Conservation (phyloP, 1,140 invertebrate species). For the Diorhabda elongata region DNA sequence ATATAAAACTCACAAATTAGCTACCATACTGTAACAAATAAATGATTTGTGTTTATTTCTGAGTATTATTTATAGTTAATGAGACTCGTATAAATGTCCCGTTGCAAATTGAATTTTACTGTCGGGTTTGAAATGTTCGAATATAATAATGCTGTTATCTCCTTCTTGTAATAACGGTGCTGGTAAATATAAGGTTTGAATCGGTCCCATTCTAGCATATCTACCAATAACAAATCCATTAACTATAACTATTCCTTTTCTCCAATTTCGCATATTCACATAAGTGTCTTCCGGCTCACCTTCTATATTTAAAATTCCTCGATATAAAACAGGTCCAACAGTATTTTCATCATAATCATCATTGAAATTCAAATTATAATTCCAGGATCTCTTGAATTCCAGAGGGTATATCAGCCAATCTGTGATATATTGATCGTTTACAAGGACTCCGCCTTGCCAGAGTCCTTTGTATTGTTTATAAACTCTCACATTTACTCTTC, state of each 20-base stretch:
- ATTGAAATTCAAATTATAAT: constrained; percentile 32
- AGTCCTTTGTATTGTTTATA: constrained; percentile 51
- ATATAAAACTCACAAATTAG: no score
- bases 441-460: constrained; percentile 44
- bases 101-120: constrained; percentile 25
- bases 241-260: constrained; percentile 58
- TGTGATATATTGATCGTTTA: constrained; percentile 46
- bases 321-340: constrained; percentile 41
- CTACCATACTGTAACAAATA: no score
- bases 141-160: constrained; percentile 48
- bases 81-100: not conserved
- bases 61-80: not conserved
- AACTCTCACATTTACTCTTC: constrained; percentile 6
- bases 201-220: constrained; percentile 56
- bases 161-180: constrained; percentile 53
- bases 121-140: constrained; percentile 42
- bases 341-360: constrained; percentile 11
- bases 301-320: constrained; percentile 31
- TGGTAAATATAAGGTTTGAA: constrained; percentile 57
- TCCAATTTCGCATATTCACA: constrained; percentile 50
- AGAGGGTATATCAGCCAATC: constrained; percentile 53
- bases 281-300: constrained; percentile 33
- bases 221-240: constrained; percentile 64
- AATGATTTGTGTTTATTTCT: no score
- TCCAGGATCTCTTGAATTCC: constrained; percentile 51